phyloP scores from a whole-genome alignment of 2,113 vertebrate species.

The Leptobrachium ailaonicum region DNA sequence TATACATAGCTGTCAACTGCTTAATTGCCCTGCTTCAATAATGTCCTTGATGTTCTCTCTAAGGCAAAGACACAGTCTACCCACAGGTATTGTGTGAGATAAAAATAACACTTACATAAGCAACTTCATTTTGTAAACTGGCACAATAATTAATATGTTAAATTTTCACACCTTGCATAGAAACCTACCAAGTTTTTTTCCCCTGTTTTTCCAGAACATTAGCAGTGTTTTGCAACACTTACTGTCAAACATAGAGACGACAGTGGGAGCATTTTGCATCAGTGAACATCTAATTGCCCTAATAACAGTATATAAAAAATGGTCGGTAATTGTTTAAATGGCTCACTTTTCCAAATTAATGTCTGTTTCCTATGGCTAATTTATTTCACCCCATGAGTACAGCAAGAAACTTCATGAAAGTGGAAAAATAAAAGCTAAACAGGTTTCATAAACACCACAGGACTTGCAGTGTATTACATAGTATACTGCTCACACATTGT shows the following conservation, averaged over 20 bases:
- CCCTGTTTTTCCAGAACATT: conserved; percentile 7
- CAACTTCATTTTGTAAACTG: not conserved
- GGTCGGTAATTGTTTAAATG: conserved; percentile 10
- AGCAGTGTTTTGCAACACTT: conserved; percentile 13
- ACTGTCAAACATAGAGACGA: conserved; percentile 16
- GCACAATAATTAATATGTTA: conserved; percentile 14
- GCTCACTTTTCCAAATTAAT: conserved; percentile 16
- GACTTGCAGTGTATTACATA: not conserved
- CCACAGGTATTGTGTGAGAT: not conserved
- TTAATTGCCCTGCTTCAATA: conserved; percentile 38
- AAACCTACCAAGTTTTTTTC: conserved; percentile 6
- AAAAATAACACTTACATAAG: not conserved
- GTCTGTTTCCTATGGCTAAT: conserved; percentile 23
- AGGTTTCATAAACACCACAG: not conserved
- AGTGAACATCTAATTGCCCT: conserved; percentile 27
- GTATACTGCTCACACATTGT: not conserved
- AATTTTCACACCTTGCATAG: conserved; percentile 14
- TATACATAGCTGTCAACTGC: conserved; percentile 45
- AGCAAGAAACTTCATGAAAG: not conserved
- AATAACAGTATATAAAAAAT: conserved; percentile 22
- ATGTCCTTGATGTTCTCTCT: not conserved
- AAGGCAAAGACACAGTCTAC: conserved; percentile 12
- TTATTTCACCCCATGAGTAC: conserved; percentile 6
- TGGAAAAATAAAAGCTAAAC: no score
- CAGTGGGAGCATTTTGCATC: conserved; percentile 23